These are phyloP conservation scores for Callocephalon fimbriatum DNA, from an alignment of 2,113 vertebrate genomes.

Conservation along the genomic window DNA sequence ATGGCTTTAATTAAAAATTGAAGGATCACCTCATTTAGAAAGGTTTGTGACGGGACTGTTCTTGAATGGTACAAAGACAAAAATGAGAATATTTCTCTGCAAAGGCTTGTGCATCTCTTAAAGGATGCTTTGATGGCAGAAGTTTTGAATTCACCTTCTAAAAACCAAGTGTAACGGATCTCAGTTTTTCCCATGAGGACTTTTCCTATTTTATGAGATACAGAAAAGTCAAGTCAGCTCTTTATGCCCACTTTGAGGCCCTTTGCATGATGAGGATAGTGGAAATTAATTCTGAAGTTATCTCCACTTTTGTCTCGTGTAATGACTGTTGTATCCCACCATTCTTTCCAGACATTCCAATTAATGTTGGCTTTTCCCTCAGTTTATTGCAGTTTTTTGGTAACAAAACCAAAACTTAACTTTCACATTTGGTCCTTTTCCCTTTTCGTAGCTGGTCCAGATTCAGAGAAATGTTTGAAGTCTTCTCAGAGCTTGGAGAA, in stretches of 20 bases:
- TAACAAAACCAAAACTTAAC: background rate
- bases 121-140: background rate
- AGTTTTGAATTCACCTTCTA: background rate
- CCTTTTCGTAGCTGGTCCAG: background rate
- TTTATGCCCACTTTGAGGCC: background rate
- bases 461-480: background rate
- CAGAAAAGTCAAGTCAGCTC: background rate
- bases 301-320: background rate
- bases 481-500: background rate
- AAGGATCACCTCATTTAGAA: background rate
- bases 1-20: constrained; percentile 1
- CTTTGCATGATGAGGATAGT: background rate
- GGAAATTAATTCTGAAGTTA: background rate
- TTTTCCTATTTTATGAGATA: background rate
- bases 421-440: background rate
- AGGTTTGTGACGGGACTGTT: background rate
- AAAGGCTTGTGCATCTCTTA: background rate
- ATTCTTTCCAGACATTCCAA: background rate
- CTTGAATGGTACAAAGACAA: background rate
- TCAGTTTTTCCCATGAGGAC: background rate
- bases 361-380: background rate
- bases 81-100: background rate
- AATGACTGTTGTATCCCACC: background rate
- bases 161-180: background rate
- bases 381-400: background rate